A percentile compares a stretch with the other conserved stretches of the same genome.
Evolutionary conservation across 2,888 invertebrate species (phyloP).

Genomic region (Anodontia alba): DNA sequence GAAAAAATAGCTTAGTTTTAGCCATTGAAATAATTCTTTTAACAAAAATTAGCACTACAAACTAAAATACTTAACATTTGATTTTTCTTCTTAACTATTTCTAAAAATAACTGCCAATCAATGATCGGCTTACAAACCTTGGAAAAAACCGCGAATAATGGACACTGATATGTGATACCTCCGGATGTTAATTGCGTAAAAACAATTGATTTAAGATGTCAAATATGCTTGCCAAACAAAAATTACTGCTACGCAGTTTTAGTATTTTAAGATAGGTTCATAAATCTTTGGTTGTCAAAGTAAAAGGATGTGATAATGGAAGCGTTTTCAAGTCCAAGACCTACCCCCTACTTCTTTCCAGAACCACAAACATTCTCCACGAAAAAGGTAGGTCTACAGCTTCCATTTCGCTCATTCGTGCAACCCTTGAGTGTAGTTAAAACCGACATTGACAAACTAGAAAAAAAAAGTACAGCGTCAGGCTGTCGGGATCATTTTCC

Average conservation of each 20-base stretch:
- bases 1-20: background rate
- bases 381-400: conserved; percentile 81
- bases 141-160: conserved; percentile 59
- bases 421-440: no score
- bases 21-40: no score
- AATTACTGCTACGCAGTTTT: background rate
- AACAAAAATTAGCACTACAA: background rate
- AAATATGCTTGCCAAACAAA: background rate
- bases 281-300: background rate
- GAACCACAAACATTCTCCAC: conserved; percentile 81
- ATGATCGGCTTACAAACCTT: conserved; percentile 26
- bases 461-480: no score
- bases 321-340: conserved; percentile 77
- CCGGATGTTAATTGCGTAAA: background rate
- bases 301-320: conserved; percentile 52
- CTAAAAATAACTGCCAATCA: conserved; percentile 54
- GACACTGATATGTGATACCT: background rate
- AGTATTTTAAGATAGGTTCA: background rate
- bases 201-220: background rate
- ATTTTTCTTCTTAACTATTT: conserved; percentile 7
- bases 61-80: background rate
- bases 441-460: no score
- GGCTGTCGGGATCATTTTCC: no score
- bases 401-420: no score
- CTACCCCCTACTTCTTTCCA: conserved; percentile 80